Evolutionary conservation across 2,113 vertebrate species (phyloP).

Genomic region (Menura novaehollandiae): DNA sequence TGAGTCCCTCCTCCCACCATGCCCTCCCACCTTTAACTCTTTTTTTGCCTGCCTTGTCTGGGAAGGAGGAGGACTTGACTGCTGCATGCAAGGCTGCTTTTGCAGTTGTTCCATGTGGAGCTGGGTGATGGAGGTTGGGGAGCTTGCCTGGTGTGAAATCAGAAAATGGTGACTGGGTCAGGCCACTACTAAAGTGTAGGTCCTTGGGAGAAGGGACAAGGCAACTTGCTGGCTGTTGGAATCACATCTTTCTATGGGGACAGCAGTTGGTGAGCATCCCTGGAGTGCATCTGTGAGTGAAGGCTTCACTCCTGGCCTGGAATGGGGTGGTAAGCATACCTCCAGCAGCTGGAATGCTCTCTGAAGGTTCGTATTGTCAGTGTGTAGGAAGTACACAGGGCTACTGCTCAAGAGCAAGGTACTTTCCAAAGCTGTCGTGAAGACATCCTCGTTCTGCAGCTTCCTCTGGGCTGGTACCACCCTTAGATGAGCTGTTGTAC

Average conservation of each 20-base stretch:
- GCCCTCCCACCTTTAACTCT: neutral
- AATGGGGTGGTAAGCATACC: neutral
- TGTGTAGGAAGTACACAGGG: neutral
- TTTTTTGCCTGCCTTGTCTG: neutral
- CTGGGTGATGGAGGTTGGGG: neutral
- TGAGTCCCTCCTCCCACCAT: neutral
- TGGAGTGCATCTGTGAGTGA: neutral
- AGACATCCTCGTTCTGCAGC: neutral
- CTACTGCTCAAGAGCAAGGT: rapidly evolving
- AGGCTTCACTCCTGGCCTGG: neutral
- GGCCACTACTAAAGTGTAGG: neutral
- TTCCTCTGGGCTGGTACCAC: neutral
- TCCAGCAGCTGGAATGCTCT: neutral
- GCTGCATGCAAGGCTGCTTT: neutral
- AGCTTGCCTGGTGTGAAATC: neutral
- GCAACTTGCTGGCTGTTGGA: neutral
- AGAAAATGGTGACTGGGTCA: neutral
- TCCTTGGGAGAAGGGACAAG: neutral
- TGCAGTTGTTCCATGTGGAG: neutral
- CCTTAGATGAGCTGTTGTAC: neutral
- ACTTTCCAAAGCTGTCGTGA: neutral
- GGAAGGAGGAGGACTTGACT: neutral
- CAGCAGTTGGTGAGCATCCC: neutral
- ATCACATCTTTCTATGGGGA: neutral
- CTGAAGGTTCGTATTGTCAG: neutral